Evolutionary conservation across 2,888 invertebrate genomes (phyloP).

Genomic region (Nezara viridula): DNA sequence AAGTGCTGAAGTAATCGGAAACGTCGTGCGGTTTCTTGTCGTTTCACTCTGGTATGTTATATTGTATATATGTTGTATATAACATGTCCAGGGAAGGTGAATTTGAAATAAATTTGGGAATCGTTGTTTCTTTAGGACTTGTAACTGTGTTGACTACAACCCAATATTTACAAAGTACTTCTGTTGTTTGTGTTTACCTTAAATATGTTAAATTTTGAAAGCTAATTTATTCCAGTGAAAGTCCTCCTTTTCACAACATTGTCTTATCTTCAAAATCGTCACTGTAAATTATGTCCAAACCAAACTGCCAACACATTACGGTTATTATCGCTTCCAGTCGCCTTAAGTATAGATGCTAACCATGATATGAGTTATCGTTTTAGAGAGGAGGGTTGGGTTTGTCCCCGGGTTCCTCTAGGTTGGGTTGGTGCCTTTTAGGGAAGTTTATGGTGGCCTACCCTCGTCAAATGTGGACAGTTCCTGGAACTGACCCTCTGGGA

Average conservation of each 20-base stretch:
- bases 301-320: background rate
- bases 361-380: conserved; percentile 47
- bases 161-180: background rate
- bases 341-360: conserved; percentile 37
- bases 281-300: conserved; percentile 4
- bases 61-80: no score
- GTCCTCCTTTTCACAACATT: background rate
- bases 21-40: no score
- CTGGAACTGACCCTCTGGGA: conserved; percentile 34
- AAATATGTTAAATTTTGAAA: background rate
- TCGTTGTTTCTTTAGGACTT: background rate
- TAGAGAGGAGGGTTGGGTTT: conserved; percentile 9
- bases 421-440: conserved; percentile 38
- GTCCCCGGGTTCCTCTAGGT: background rate
- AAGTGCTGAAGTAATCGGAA: no score
- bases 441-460: conserved; percentile 53
- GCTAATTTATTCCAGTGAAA: background rate
- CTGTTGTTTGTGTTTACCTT: background rate
- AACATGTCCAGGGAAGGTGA: no score
- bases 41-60: no score
- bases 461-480: conserved; percentile 55
- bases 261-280: background rate
- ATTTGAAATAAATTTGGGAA: no score
- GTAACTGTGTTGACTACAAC: background rate
- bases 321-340: background rate